Evolutionary conservation across 2,797 vertebrate genomes (phyloP), one percentile per base, ranked within the genome.

Genomic region (Loris lydekkerianus): DNA sequence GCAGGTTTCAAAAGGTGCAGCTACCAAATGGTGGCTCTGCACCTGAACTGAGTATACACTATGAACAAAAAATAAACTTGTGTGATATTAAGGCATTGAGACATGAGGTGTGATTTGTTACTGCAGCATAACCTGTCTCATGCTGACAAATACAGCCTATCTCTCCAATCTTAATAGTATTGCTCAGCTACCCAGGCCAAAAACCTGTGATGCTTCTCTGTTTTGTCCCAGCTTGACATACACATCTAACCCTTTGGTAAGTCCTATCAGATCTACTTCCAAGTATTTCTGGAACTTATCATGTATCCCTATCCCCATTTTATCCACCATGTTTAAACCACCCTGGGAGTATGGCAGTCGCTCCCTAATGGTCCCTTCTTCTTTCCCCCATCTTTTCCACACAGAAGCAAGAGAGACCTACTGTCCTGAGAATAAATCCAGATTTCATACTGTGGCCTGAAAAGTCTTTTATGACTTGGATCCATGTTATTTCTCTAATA

Each of bases 331-430:
- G 21, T 21, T 60, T 25, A 13, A 10, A 29, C n/a, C 40, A 27
- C 0, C 5, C 15, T 5, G 17, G 29, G 20, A 37, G 17, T 27
- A 29, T 7, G 0, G 15, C 1, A 17, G 20, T 9, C 29, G 3
- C n/a, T 72, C 25, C 11, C 11, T 37, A 40, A 14, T 1, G 1
- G 5, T 31, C 3, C 53, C n/a, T 1, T 81, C 13, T 25, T 5
- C 25, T 31, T 84, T 25, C 34, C 4, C 18, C 10, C 7, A 2
- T 63, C 43, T 58, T 78, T 49, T 83, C 29, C 49, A 34, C 69
- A 21, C 0, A 46, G 49, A 84, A 89, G 43, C 9, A 21, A 58
- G 46, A 53, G 14, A 23, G 1, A 23, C 18, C 29, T 31, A 1
- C 5, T 58, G 17, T 37, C 58, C 75, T 20, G 11, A 73, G 27